Evolutionary conservation across 1,140 invertebrate species (phyloP), one percentile per base, ranked within the genome.

Genomic region (Microplitis mediator): DNA sequence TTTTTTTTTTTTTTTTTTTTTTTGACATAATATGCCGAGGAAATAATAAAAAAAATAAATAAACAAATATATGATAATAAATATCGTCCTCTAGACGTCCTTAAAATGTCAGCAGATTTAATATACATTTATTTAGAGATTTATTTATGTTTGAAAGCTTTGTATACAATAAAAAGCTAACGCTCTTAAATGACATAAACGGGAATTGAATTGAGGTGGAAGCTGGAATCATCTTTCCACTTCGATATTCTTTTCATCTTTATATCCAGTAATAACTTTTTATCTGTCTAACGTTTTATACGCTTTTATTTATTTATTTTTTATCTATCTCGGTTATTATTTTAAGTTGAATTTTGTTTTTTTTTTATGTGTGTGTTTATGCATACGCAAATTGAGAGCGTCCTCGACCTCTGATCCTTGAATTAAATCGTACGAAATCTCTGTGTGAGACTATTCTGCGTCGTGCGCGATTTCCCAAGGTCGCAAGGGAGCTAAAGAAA

Each of bases 361-460:
- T 67, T 67, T 52, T 31, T 51, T 67, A 54, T 52, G 54, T 67
- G 16, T 36, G 13, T 23, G 11, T 16, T 31, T 4, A 23, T 34
- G n/a, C 61, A n/a, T 32, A 62, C 36, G 60, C 68, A 58, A 70
- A 70, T 70, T 70, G 60, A 34, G 45, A 23, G 61, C 8, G 62
- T 9, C 70, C 63, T 54, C 52, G 62, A 65, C 70, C 52, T 58
- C 51, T 23, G 54, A 63, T 69, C 72, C 60, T 73, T 63, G 60
- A 73, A 69, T 73, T 56, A 69, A 73, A 68, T 73, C 72, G 60
- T 52, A 73, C 51, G 32, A 73, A 73, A 69, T 69, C 66, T 64
- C 58, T 54, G 45, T 50, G n/a, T 16, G 61, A 50, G 50, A 52
- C 51, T 65, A 23, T 67, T 39, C 52, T 67, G 39, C 39, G 56